Conservation (phyloP, 30 jellyfish, hydroid and myxozoan species). For the Cassiopea xamachana region DNA sequence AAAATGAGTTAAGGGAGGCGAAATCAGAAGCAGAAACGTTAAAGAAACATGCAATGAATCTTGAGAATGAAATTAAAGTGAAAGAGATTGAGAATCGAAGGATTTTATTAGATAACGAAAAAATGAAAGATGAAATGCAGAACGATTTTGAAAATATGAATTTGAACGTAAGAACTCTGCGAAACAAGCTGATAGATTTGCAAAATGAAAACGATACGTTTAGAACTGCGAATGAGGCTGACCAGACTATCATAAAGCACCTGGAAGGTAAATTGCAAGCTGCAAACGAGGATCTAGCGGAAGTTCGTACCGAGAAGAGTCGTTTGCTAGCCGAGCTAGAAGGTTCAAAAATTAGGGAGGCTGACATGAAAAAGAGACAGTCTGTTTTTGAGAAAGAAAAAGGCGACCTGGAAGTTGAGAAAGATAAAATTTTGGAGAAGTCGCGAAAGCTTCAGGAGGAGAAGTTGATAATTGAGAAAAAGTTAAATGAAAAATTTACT, state of each 20-base stretch:
- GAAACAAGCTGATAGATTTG: constrained; percentile 53
- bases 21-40: not conserved
- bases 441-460: constrained; percentile 5
- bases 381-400: constrained; percentile 15
- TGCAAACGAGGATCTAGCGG: not conserved
- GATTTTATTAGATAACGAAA: constrained; percentile 23
- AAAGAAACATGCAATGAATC: constrained; percentile 9
- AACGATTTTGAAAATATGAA: constrained; percentile 45
- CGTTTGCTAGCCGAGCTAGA: constrained; percentile 25
- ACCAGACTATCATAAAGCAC: constrained; percentile 69
- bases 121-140: constrained; percentile 27
- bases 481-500: constrained; percentile 21
- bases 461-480: constrained; percentile 16
- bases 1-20: not conserved
- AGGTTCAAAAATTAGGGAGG: constrained; percentile 39
- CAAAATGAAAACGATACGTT: constrained; percentile 61
- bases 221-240: constrained; percentile 72
- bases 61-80: constrained; percentile 27
- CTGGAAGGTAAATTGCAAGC: constrained; percentile 31
- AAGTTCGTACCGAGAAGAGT: constrained; percentile 16
- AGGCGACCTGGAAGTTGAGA: not conserved
- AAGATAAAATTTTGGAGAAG: not conserved
- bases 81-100: constrained; percentile 39
- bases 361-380: constrained; percentile 2
- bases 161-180: constrained; percentile 14